Evolutionary conservation across 2,888 invertebrate genomes (phyloP).

Genomic region (Acholoe squamosa): DNA sequence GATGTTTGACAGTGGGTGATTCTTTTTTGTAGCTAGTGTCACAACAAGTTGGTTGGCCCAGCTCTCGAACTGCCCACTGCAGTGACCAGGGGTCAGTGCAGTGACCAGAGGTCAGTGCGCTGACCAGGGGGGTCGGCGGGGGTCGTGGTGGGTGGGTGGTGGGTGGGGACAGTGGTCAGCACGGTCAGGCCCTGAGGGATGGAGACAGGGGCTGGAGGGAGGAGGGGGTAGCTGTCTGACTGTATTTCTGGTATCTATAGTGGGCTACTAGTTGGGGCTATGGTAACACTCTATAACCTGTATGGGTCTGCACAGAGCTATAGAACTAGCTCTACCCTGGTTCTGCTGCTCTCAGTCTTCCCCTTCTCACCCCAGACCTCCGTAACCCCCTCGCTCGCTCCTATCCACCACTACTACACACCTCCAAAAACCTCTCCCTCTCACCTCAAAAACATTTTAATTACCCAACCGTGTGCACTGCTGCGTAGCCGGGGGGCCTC

Average conservation of each 20-base stretch:
- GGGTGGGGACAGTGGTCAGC: not conserved
- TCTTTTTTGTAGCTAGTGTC: slow-evolving; percentile 40
- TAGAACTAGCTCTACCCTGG: not conserved
- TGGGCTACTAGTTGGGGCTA: not conserved
- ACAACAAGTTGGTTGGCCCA: slow-evolving; percentile 14
- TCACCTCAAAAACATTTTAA: slow-evolving; percentile 38
- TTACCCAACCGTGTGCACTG: slow-evolving; percentile 26
- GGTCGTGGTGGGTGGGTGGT: too few relatives aligned
- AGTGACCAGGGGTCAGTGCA: not conserved
- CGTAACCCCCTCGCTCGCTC: not conserved
- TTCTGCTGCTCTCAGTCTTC: not conserved
- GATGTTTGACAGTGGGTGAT: slow-evolving; percentile 41
- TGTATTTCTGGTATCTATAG: not conserved
- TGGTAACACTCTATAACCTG: not conserved
- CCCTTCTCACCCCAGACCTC: not conserved
- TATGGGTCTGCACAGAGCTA: not conserved
- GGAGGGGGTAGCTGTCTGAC: not conserved
- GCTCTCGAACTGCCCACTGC: slow-evolving; percentile 28
- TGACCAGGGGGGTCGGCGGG: slow-evolving; percentile 5
- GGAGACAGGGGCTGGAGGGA: not conserved
- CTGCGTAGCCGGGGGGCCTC: slow-evolving; percentile 35
- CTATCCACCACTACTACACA: not conserved
- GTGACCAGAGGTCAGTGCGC: slow-evolving; percentile 15
- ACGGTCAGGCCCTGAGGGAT: slow-evolving; percentile 23
- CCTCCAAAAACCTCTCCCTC: not conserved